Conservation (phyloP, 2,797 vertebrate species). For the Lagocephalus sceleratus region DNA sequence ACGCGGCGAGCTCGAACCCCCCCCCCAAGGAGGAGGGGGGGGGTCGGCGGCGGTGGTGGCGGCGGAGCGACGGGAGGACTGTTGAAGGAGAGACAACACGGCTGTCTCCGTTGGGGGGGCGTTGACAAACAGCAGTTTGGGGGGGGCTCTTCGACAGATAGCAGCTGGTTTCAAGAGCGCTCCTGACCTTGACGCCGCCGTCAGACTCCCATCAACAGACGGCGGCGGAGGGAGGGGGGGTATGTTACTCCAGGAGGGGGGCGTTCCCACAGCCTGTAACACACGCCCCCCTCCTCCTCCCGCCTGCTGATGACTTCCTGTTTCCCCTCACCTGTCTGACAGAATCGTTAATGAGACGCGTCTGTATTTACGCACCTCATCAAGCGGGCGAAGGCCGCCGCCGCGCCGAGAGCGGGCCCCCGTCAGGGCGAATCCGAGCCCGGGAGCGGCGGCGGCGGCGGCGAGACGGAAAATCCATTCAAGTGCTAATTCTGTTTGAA, state of each 20-base stretch:
- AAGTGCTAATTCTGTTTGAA: slow-evolving; percentile 71
- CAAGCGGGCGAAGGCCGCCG: slow-evolving; percentile 62
- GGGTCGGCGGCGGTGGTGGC: too few species aligned
- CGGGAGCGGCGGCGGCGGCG: slow-evolving; percentile 56
- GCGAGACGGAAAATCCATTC: slow-evolving; percentile 69
- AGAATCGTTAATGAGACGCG: slow-evolving; percentile 73
- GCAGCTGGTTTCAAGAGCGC: slow-evolving; percentile 45
- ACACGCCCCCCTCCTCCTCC: neutral
- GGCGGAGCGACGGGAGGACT: neutral
- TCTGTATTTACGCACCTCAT: slow-evolving; percentile 73
- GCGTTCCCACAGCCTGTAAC: neutral
- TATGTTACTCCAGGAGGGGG: neutral
- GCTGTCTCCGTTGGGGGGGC: slow-evolving; percentile 32
- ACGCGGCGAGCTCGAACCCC: slow-evolving; percentile 5
- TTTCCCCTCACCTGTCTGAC: slow-evolving; percentile 58
- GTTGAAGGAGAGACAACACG: neutral
- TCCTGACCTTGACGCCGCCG: slow-evolving; percentile 54
- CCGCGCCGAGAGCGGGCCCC: slow-evolving; percentile 54
- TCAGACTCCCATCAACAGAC: too few species aligned
- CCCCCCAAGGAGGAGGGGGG: too few species aligned
- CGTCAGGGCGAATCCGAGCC: slow-evolving; percentile 68
- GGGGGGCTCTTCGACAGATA: slow-evolving; percentile 37
- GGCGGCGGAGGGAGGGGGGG: too few species aligned
- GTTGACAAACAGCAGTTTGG: slow-evolving; percentile 24
- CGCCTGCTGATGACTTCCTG: slow-evolving; percentile 21